A percentile compares a stretch with the other conserved stretches of the same genome.
These are phyloP conservation scores for Drosophila truncata DNA, from an alignment of 1,140 invertebrate genomes.

Conservation along the genomic window DNA sequence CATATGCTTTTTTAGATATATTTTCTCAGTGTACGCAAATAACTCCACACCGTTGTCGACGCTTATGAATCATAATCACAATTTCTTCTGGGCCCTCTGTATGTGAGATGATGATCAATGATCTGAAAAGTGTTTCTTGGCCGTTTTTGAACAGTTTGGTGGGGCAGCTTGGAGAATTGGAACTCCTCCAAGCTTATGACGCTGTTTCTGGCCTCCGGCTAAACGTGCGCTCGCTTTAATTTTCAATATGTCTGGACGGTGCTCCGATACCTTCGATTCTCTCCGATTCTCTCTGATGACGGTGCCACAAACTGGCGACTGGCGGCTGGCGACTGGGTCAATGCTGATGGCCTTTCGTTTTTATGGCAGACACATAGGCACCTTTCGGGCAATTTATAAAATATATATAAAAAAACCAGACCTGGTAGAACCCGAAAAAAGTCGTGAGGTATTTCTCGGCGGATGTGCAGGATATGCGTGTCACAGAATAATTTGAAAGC, in stretches of 20 bases:
- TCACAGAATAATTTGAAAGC: conserved; percentile 45
- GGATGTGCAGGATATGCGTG: conserved; percentile 47
- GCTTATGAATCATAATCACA: conserved; percentile 83
- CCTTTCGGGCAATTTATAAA: conserved; percentile 76
- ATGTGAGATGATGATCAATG: conserved; percentile 79
- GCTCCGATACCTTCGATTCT: conserved; percentile 24
- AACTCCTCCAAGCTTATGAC: conserved; percentile 59
- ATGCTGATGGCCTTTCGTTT: conserved; percentile 80
- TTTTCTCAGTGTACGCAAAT: conserved; percentile 8
- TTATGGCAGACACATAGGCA: conserved; percentile 83
- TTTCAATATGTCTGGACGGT: conserved; percentile 79
- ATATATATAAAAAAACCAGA: conserved; percentile 20
- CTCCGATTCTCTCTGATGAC: conserved; percentile 30
- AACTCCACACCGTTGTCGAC: conserved; percentile 42
- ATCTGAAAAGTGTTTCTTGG: conserved; percentile 79
- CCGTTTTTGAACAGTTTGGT: conserved; percentile 25
- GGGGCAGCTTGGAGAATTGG: conserved; percentile 29
- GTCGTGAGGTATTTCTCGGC: conserved; percentile 28
- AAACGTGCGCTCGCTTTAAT: conserved; percentile 82
- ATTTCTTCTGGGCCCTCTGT: conserved; percentile 52
- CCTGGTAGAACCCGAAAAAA: conserved; percentile 19
- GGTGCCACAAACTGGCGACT: conserved; percentile 56
- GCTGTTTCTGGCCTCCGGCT: conserved; percentile 58
- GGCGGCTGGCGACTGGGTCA: conserved; percentile 71
- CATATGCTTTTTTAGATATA: neutral